phyloP scores from a whole-genome alignment of 2,797 vertebrate species.

The Oreortyx pictus region DNA sequence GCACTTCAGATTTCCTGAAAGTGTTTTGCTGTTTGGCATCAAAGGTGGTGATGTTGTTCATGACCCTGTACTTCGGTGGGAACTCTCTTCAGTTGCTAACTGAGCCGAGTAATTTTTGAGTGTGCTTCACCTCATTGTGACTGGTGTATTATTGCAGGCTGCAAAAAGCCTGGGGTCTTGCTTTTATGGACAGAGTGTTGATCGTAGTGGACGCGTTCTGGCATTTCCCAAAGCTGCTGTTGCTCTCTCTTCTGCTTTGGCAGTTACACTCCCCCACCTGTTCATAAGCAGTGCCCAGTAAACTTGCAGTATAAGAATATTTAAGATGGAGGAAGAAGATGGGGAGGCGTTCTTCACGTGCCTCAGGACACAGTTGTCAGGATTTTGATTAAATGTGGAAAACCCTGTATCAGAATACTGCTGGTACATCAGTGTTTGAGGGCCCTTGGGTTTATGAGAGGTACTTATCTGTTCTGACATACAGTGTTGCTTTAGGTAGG shows the following conservation, averaged over 20 bases:
- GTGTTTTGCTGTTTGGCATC: neutral
- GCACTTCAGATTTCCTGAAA: neutral
- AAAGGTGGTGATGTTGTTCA: neutral
- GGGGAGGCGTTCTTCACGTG: neutral
- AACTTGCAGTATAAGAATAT: neutral
- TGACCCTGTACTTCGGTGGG: neutral
- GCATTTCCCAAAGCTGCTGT: neutral
- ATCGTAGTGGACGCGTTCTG: neutral
- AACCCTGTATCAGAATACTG: neutral
- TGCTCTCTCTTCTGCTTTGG: neutral
- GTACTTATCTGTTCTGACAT: neutral
- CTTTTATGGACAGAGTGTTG: neutral
- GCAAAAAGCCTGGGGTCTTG: neutral
- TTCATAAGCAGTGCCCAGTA: neutral
- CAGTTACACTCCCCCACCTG: neutral
- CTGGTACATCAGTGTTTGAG: neutral
- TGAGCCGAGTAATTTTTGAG: neutral
- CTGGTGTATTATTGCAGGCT: neutral
- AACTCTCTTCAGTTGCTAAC: neutral
- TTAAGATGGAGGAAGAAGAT: neutral
- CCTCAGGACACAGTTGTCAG: neutral
- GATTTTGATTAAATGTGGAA: neutral
- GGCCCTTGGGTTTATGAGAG: neutral
- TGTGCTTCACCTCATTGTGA: neutral
- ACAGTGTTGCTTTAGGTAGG: neutral